Evolutionary conservation across 2,888 invertebrate genomes (phyloP).

Genomic region (Sesia apiformis): DNA sequence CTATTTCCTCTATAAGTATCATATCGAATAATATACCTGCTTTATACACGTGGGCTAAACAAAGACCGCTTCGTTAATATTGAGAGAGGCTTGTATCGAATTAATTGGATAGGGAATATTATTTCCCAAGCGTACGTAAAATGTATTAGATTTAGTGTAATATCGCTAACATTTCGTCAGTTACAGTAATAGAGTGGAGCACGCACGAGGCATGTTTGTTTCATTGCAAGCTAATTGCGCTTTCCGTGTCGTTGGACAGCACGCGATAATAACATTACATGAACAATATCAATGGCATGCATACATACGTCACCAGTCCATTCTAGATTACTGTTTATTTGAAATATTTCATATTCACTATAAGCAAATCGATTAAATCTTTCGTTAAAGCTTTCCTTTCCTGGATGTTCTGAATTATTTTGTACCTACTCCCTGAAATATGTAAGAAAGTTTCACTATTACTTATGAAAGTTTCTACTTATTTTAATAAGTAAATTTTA

Average conservation of each 20-base stretch:
- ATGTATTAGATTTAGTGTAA: slow-evolving; percentile 14
- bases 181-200: slow-evolving; percentile 21
- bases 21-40: too few relatives aligned
- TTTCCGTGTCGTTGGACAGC: slow-evolving; percentile 15
- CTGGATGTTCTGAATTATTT: too few relatives aligned
- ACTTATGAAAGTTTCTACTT: too few relatives aligned
- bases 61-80: slow-evolving; percentile 7
- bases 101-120: slow-evolving; percentile 17
- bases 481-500: too few relatives aligned
- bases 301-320: too few relatives aligned
- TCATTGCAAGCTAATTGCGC: slow-evolving; percentile 25
- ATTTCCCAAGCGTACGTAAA: slow-evolving; percentile 14
- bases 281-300: not conserved
- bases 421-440: too few relatives aligned
- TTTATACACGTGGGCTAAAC: not conserved
- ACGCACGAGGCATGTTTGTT: slow-evolving; percentile 27
- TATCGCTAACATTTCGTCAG: slow-evolving; percentile 17
- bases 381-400: too few relatives aligned
- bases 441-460: too few relatives aligned
- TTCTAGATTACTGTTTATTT: not conserved
- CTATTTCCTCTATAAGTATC: too few relatives aligned
- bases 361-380: not conserved
- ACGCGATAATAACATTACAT: not conserved
- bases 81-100: slow-evolving; percentile 9
- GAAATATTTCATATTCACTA: not conserved